Percentiles rank a stretch among this genome's conserved stretches.
phyloP scores from a whole-genome alignment of 2,113 vertebrate genomes.

The Thryonomys swinderianus region DNA sequence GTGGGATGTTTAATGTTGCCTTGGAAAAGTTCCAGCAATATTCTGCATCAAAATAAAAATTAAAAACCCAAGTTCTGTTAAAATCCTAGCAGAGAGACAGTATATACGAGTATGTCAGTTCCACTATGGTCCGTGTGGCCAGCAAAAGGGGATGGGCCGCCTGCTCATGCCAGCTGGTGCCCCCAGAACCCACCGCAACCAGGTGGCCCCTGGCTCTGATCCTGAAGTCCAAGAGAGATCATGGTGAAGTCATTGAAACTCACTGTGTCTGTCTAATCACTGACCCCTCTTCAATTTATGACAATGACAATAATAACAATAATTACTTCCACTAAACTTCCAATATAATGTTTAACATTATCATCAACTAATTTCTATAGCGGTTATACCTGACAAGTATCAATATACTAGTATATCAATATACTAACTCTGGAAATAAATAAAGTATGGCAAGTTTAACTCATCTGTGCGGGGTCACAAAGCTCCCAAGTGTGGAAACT shows the following conservation, averaged over 20 bases:
- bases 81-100: background rate
- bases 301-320: background rate
- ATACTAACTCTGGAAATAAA: background rate
- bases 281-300: background rate
- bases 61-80: background rate
- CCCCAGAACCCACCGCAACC: background rate
- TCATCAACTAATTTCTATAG: background rate
- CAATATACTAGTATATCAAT: background rate
- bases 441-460: background rate
- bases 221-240: background rate
- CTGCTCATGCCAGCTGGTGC: background rate
- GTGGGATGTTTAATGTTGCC: background rate
- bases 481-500: background rate
- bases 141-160: background rate
- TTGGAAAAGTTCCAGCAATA: background rate
- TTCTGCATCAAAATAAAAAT: conserved; percentile 1
- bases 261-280: background rate
- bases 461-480: background rate
- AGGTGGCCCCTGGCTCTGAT: background rate
- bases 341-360: background rate
- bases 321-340: background rate
- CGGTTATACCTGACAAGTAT: background rate
- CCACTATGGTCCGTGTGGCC: too few species aligned
- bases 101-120: background rate
- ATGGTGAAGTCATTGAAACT: background rate